Percentiles rank a stretch among this genome's conserved stretches.
Conservation (phyloP, 2,797 vertebrate species). For the Glossophaga mutica region DNA sequence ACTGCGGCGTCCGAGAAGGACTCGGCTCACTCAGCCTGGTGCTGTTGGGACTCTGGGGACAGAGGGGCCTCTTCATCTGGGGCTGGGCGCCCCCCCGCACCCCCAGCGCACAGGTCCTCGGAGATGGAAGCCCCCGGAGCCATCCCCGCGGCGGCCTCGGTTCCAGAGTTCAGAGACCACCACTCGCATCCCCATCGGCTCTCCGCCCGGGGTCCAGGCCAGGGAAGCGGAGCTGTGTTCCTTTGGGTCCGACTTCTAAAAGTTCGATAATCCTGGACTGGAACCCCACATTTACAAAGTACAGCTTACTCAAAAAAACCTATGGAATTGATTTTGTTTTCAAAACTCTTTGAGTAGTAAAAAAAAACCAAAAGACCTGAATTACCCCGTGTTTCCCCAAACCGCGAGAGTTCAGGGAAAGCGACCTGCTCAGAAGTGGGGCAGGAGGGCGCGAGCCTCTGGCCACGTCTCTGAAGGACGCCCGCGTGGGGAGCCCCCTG, state of each 20-base stretch:
- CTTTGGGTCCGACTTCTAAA: neutral
- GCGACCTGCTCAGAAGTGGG: neutral
- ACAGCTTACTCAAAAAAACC: neutral
- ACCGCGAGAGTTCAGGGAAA: neutral
- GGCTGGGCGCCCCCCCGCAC: too few relatives aligned
- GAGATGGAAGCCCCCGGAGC: rapidly evolving
- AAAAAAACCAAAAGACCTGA: neutral
- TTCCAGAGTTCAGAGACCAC: rapidly evolving
- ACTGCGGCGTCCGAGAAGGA: rapidly evolving
- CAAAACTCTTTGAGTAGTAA: neutral
- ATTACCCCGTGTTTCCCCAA: neutral
- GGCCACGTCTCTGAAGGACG: neutral
- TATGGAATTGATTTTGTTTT: neutral
- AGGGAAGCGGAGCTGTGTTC: neutral
- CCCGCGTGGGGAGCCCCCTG: neutral
- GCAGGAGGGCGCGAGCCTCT: rapidly evolving
- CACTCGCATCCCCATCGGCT: rapidly evolving
- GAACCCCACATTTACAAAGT: neutral
- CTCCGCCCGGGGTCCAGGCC: neutral
- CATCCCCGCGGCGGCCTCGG: neutral
- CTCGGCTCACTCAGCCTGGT: rapidly evolving
- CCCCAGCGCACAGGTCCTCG: too few relatives aligned
- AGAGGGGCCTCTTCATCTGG: rapidly evolving
- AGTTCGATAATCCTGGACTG: neutral
- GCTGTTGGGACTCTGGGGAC: rapidly evolving